phyloP scores from a whole-genome alignment of 2,888 invertebrate genomes.

The Stegophylla sp. region DNA sequence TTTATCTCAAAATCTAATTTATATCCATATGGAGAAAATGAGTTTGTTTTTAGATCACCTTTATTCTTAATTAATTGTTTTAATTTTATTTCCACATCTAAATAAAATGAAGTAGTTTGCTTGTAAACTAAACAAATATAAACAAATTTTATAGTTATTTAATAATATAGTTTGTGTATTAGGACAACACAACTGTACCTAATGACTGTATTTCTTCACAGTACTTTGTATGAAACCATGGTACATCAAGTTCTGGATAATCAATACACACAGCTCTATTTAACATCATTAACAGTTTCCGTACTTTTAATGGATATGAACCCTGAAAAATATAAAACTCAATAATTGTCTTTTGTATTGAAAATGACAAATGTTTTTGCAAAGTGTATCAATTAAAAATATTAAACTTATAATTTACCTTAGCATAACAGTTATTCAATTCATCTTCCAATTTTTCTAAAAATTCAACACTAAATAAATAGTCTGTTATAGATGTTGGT shows the following conservation, averaged over 20 bases:
- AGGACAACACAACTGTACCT: slow-evolving; percentile 64
- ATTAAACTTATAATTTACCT: slow-evolving; percentile 22
- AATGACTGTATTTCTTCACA: slow-evolving; percentile 67
- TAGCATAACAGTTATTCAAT: slow-evolving; percentile 64
- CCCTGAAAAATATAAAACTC: slow-evolving; percentile 64
- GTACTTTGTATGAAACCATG: slow-evolving; percentile 74
- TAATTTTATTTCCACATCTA: slow-evolving; percentile 62
- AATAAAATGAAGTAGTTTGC: slow-evolving; percentile 60
- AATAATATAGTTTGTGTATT: slow-evolving; percentile 33
- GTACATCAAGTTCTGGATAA: slow-evolving; percentile 71
- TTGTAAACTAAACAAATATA: slow-evolving; percentile 61
- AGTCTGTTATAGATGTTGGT: slow-evolving; percentile 67
- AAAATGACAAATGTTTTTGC: neutral
- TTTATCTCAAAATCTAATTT: slow-evolving; percentile 65
- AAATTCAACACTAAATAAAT: slow-evolving; percentile 70
- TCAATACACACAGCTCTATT: slow-evolving; percentile 73
- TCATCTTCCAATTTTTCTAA: slow-evolving; percentile 70
- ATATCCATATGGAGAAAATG: slow-evolving; percentile 66
- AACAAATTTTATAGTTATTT: neutral
- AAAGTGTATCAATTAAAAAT: neutral
- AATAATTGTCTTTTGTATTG: too few species aligned
- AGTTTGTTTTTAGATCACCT: slow-evolving; percentile 63
- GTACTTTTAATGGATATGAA: slow-evolving; percentile 68
- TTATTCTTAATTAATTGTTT: slow-evolving; percentile 63
- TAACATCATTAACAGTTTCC: slow-evolving; percentile 70